Percentiles rank a stretch among this genome's conserved stretches.
Evolutionary conservation across 2,113 vertebrate species (phyloP).

Genomic region (Sapajus apella): DNA sequence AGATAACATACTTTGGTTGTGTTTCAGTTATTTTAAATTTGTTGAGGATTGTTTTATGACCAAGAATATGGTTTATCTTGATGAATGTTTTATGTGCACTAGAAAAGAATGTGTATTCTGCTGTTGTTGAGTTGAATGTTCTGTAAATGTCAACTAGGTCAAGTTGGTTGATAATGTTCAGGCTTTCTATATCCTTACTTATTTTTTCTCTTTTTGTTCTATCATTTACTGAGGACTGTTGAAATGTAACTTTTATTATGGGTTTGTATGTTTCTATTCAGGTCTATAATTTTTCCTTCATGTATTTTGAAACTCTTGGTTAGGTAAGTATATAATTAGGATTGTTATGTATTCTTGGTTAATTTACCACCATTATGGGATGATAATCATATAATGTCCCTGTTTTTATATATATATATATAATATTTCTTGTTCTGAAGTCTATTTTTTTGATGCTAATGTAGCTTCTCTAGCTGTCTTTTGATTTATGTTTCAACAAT

Average conservation of each 20-base stretch:
- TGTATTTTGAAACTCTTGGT: conserved; percentile 34
- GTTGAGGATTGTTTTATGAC: background rate
- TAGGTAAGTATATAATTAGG: background rate
- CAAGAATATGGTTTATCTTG: background rate
- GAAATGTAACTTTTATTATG: background rate
- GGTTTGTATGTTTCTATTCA: background rate
- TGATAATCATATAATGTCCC: background rate
- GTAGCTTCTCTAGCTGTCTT: background rate
- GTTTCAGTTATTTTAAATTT: background rate
- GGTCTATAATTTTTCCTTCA: conserved; percentile 26
- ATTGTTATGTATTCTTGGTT: background rate
- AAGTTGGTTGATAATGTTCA: background rate
- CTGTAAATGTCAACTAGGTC: background rate
- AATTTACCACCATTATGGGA: background rate
- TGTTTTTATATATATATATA: background rate
- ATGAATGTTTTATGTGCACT: background rate
- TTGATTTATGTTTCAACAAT: background rate
- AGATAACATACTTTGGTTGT: background rate
- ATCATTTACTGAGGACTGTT: background rate
- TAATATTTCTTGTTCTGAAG: conserved; percentile 16
- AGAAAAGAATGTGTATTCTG: conserved; percentile 1
- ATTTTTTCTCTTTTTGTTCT: conserved; percentile 7
- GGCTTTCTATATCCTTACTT: background rate
- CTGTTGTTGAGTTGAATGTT: background rate
- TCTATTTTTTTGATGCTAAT: conserved; percentile 29